Evolutionary conservation across 2,888 invertebrate genomes (phyloP).

Genomic region (Sinotaia quadrata): DNA sequence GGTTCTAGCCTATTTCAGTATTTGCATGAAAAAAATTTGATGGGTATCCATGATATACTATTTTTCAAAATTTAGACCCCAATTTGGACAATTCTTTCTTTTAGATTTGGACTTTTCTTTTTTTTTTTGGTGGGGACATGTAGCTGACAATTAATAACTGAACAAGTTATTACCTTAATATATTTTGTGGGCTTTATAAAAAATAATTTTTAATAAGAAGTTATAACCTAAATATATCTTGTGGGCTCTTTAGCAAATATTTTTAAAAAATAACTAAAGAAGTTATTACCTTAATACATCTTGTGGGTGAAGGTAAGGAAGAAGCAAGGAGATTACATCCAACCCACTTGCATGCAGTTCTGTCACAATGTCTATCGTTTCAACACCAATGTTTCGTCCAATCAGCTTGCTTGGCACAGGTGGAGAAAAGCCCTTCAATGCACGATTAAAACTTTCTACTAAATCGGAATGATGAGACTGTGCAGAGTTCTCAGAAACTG

Average conservation of each 20-base stretch:
- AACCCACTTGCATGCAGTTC: constrained; percentile 47
- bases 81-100: no score
- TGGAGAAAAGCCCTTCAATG: constrained; percentile 39
- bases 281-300: constrained; percentile 54
- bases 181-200: constrained; percentile 44
- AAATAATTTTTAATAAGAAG: no score
- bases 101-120: no score
- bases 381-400: constrained; percentile 56
- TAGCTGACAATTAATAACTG: no score
- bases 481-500: background rate
- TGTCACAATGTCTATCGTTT: constrained; percentile 52
- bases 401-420: constrained; percentile 49
- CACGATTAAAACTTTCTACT: constrained; percentile 30
- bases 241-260: no score
- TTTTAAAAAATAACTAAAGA: background rate
- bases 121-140: no score
- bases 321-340: constrained; percentile 36
- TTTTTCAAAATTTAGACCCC: no score
- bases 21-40: no score
- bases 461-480: constrained; percentile 20
- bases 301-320: constrained; percentile 40
- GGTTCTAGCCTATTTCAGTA: no score
- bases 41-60: no score
- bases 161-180: constrained; percentile 48
- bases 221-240: no score